phyloP scores from a whole-genome alignment of 2,888 invertebrate species.

The Notodonta ziczac region DNA sequence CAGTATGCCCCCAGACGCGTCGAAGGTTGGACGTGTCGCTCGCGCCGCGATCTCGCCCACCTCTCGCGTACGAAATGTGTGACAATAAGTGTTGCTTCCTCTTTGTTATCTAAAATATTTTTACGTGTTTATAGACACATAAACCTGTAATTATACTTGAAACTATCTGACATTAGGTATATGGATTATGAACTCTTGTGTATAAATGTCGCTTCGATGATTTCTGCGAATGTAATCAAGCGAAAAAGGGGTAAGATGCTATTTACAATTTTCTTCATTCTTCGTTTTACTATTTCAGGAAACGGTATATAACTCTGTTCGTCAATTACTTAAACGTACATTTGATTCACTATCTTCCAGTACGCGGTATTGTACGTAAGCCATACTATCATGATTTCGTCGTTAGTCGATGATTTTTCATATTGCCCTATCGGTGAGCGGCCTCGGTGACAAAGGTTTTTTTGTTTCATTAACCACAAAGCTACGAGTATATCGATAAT shows the following conservation, averaged over 20 bases:
- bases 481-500: not conserved
- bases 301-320: not conserved
- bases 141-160: slow-evolving; percentile 35
- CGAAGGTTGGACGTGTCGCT: slow-evolving; percentile 61
- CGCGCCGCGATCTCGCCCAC: slow-evolving; percentile 55
- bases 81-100: slow-evolving; percentile 84
- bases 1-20: slow-evolving; percentile 71
- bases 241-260: slow-evolving; percentile 49
- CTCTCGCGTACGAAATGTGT: slow-evolving; percentile 78
- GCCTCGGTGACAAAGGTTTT: slow-evolving; percentile 35
- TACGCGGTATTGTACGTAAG: slow-evolving; percentile 47
- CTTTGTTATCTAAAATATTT: slow-evolving; percentile 68
- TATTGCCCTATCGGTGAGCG: slow-evolving; percentile 51
- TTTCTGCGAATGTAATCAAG: slow-evolving; percentile 44
- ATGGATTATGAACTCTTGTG: slow-evolving; percentile 32
- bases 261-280: slow-evolving; percentile 11
- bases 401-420: slow-evolving; percentile 57
- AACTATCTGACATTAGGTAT: slow-evolving; percentile 24
- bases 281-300: not conserved
- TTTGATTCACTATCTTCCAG: slow-evolving; percentile 31
- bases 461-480: not conserved
- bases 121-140: slow-evolving; percentile 56
- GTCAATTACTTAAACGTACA: not conserved
- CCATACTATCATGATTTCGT: slow-evolving; percentile 49
- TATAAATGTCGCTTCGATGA: slow-evolving; percentile 39